Percentiles rank a stretch among this genome's conserved stretches.
Conservation (phyloP, 2,113 vertebrate species). For the Ranitomeya variabilis region DNA sequence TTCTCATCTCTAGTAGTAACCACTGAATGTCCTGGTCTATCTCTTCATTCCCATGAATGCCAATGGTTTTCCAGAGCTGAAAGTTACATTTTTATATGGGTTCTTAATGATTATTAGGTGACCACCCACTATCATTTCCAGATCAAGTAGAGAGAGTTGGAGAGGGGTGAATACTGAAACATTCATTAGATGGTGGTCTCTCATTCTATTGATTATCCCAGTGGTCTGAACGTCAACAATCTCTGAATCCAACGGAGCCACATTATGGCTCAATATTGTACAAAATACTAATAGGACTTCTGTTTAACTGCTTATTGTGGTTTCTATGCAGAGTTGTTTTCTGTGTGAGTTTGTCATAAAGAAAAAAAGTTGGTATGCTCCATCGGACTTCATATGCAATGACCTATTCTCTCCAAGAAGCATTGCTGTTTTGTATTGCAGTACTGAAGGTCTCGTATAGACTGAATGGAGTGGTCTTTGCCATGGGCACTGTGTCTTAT, state of each 20-base stretch:
- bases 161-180: neutral
- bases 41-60: neutral
- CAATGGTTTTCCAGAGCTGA: neutral
- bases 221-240: neutral
- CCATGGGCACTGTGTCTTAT: neutral
- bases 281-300: neutral
- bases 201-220: neutral
- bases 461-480: neutral
- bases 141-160: neutral
- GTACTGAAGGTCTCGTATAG: neutral
- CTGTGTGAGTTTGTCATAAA: neutral
- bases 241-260: neutral
- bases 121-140: neutral
- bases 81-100: neutral
- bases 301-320: too few relatives aligned
- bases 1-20: too few relatives aligned
- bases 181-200: neutral
- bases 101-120: neutral
- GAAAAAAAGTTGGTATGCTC: neutral
- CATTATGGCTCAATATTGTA: neutral
- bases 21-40: neutral
- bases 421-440: neutral
- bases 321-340: neutral
- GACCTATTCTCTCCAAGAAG: neutral
- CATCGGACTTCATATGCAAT: neutral